Evolutionary conservation across 1,140 invertebrate species (phyloP), one percentile per base, ranked within the genome.

Genomic region (Helicoverpa armigera): DNA sequence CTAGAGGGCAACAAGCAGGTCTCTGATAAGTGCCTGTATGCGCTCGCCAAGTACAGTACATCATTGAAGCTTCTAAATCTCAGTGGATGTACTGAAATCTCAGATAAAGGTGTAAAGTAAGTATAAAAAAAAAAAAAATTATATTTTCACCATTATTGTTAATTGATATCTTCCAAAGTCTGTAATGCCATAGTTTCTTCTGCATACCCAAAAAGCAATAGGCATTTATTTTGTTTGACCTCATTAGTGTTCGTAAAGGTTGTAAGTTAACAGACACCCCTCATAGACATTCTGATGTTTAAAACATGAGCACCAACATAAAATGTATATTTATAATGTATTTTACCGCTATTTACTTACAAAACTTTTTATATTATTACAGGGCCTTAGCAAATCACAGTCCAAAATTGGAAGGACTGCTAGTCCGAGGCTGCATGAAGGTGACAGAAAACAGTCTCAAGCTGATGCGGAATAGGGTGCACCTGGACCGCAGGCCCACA

Each of bases 21-120:
- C 0, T 95, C 95, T 3, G 96, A 96, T 80, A 95, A 93, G 79
- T 95, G 95, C 70, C 84, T 96, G 61, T 95, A 94, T 81, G 95
- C 95, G 51, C 90, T 96, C 81, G 93, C 95, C 2, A 95, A 96
- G 79, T 95, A 95, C 75, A 96, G 95, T 80, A 91, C 86, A 1
- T 88, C 90, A 5, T 80, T 96, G 74, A 94, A 95, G 83, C 91
- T 95, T 76, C 94, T 96, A 0, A 96, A 96, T 86, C 87, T 96
- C 14, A 94, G 94, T 43, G 95, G 95, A 14, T 96, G 96, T 84
- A 85, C 85, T 53, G 94, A 95, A 53, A 94, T 96, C 51, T 95
- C 96, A 10, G 96, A 96, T 85, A 95, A 95, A 86, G 96, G 96
- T 79, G 91, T 96, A 3, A 95, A 94, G 96, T 96, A 89, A 95